These are phyloP conservation scores for Thelaira solivaga DNA, from an alignment of 2,888 invertebrate species.

Conservation along the genomic window DNA sequence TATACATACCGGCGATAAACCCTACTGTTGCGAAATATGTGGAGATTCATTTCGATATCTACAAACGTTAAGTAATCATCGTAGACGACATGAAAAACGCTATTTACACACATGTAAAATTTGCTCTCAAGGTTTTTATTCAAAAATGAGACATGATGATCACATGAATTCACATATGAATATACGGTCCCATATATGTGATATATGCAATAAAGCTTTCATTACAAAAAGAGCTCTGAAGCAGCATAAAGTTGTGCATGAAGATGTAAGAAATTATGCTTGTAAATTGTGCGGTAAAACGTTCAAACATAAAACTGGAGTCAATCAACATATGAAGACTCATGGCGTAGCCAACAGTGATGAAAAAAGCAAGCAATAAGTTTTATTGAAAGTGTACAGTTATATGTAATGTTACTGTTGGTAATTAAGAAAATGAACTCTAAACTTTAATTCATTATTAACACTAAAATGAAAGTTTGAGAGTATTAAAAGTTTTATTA, in stretches of 20 bases:
- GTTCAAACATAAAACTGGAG: conserved; percentile 48
- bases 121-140: conserved; percentile 55
- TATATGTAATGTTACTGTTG: not conserved
- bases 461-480: too few relatives aligned
- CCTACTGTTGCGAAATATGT: conserved; percentile 56
- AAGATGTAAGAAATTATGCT: conserved; percentile 49
- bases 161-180: conserved; percentile 58
- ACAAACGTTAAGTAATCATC: conserved; percentile 47
- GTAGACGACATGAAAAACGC: conserved; percentile 48
- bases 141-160: conserved; percentile 46
- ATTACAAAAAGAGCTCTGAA: conserved; percentile 48
- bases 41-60: conserved; percentile 45
- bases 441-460: too few relatives aligned
- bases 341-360: conserved; percentile 49
- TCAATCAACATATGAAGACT: conserved; percentile 54
- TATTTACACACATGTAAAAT: conserved; percentile 51
- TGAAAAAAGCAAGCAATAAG: conserved; percentile 9
- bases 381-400: not conserved
- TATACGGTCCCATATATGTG: conserved; percentile 51
- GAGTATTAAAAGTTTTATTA: too few relatives aligned
- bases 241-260: conserved; percentile 54
- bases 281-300: conserved; percentile 57
- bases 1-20: conserved; percentile 51
- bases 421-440: too few relatives aligned
- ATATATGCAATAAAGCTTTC: conserved; percentile 57